Evolutionary conservation across 2,888 invertebrate genomes (phyloP), one percentile per base, ranked within the genome.

Genomic region (Tanypteryx hageni): DNA sequence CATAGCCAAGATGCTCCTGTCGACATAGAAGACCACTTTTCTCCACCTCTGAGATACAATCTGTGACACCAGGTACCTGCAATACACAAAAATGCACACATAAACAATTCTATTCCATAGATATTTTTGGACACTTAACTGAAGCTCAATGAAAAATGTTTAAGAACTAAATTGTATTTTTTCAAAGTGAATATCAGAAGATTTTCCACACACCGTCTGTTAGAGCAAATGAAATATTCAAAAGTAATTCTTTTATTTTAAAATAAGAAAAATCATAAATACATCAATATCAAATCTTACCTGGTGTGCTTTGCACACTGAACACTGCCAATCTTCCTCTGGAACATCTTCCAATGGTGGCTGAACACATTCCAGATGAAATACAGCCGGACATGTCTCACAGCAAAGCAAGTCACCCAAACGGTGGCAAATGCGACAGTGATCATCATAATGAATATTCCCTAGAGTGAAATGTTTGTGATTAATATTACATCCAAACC

Each of bases 301-400:
- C 96, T 98, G 97, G 94, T 99, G 99, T 92, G 97, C 97, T 94
- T 98, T 97, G 95, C 99, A 99, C 92, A 99, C 97, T 93, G 97
- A 97, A 95, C 99, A 99, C 94, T 99, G 98, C 99, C 99, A 99
- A 94, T 99, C 99, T 95, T 99, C 99, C 92, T 98, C 98, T 92
- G 99, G 99, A 85, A 99, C 99, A 95, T 99, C 98, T 92, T 97
- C 97, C 94, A 99, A 95, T 16, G 99, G 98, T 92, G 99, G 99
- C 94, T 99, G 99, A 92, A 99, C 98, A 96, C 99, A 99, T 94
- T 98, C 98, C 94, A 99, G 96, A 95, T 99, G 99, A 95, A 98
- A 99, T 44, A 99, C 99, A 58, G 99, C 99, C 31, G 99, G 99
- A 94, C 99, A 99, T 5, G 98, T 98, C 95, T 99, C 99, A 95